Base-by-base conservation (phyloP, 2,888 invertebrate species). In the Tachina fera region DNA sequence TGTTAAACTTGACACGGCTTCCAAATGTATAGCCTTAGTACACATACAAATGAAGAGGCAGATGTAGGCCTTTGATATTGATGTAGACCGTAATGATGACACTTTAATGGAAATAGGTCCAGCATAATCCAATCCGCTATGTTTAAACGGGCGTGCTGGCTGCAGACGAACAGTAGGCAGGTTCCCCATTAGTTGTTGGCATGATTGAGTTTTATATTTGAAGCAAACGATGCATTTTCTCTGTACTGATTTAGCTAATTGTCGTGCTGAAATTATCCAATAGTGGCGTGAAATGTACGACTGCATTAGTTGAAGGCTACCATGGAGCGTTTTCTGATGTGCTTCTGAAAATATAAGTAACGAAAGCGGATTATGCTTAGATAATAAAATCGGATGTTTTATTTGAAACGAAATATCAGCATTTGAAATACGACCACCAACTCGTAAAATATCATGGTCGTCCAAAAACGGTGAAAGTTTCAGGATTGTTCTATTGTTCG, bases 401-500 rank as follows among this genome's bases (percentile, higher is more conserved):
- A 5, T 58, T 41, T 58, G 19, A 19, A 45, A 58, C 0, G 58
- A 19, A 22, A 71, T 45, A 9, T 19, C 5, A 71, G 71, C 43
- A 45, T 58, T 43, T 10, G 43, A 43, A 13, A 71, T n/a, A 13
- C 71, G 45, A 13, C 47, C 71, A 56, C 56, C 58, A 58, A 71
- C 47, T 56, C 71, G 13, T n/a, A 71, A 22, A 9, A 47, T 45
- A 22, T 56, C 47, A 5, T 11, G 1, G 47, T 45, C 43, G 45
- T 71, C 47, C 5, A 71, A 22, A 53, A 70, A 41, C n/a, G 56
- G 43, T 0, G 41, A 16, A 41, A 53, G 41, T 41, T 70, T 53
- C 11, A 14, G 6, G 3, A 70, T 53, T 3, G 14, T 47, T 14
- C 67, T 49, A 31, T 31, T 31, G 8, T 31, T 43, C 14, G 5